Evolutionary conservation across 1,140 invertebrate species (phyloP).

Genomic region (Chelonus insularis): DNA sequence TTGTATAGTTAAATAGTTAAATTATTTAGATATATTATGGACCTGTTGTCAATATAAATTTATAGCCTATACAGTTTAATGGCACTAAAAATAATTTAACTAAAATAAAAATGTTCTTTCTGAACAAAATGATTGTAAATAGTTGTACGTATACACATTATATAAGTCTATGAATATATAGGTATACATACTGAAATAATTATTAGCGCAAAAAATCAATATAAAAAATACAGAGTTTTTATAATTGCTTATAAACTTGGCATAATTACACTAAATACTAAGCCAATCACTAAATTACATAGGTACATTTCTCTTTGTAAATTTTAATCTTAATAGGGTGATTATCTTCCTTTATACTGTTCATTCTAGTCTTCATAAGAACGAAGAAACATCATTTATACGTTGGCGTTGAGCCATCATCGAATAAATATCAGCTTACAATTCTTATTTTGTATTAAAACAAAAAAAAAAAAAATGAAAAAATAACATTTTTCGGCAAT

Average conservation of each 20-base stretch:
- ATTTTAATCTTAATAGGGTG: too few species aligned
- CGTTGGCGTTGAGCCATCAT: too few species aligned
- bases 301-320: too few species aligned
- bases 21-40: constrained; percentile 43
- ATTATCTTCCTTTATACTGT: too few species aligned
- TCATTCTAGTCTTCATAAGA: too few species aligned
- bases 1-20: constrained; percentile 55
- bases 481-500: too few species aligned
- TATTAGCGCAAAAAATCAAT: neutral
- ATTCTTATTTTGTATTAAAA: too few species aligned
- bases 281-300: neutral
- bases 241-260: neutral
- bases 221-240: neutral
- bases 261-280: neutral
- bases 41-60: constrained; percentile 57
- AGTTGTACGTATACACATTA: constrained; percentile 31
- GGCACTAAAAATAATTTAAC: constrained; percentile 51
- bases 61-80: constrained; percentile 50
- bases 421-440: too few species aligned
- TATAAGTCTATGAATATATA: constrained; percentile 19
- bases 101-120: constrained; percentile 41
- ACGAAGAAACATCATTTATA: too few species aligned
- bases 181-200: constrained; percentile 1
- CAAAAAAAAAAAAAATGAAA: too few species aligned
- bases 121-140: constrained; percentile 50